Base-by-base conservation (phyloP, 2,888 invertebrate species). In the Pherbina coryleti region DNA sequence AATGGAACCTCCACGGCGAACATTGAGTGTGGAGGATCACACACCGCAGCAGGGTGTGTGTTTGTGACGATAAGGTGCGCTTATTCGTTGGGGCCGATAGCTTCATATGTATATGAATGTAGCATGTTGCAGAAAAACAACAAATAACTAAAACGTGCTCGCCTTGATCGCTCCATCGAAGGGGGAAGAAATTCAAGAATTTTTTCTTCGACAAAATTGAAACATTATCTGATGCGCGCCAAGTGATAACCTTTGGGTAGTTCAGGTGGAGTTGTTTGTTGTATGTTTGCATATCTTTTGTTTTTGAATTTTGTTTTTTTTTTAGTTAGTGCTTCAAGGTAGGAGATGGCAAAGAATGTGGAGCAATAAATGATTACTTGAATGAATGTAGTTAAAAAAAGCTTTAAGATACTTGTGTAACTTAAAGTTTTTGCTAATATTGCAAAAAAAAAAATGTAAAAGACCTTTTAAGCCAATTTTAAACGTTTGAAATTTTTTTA, bases 171-270 rank as follows among this genome's bases (percentile, higher is more conserved):
- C 34, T 22, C 64, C 28, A 71, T 49, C 37, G 44, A 60, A 25
- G 67, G 11, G 57, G 75, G 75, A 44, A 44, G 67, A 80, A 82
- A 75, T 79, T 81, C 17, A 9, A 44, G 8, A 17, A 55, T 51
- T 25, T 25, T 57, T 37, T 67, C 22, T 34, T 67, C 55, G 80
- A 85, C 83, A 81, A 88, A 86, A 89, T 89, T 88, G 87, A 88
- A 89, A 87, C 88, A 89, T 88, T 88, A 89, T 84, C 86, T 84
- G 88, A 88, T 88, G 79, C 75, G 75, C 80, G 82, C 80, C 75
- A 67, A 11, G 74, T 83, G 89, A 89, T 88, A 89, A 88, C 85
- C 88, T 86, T 78, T 84, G 77, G 72, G 82, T 78, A 62, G 78
- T 64, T 77, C 79, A 81, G 81, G 83, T 81, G 83, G 81, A 81